phyloP scores from a whole-genome alignment of 2,113 vertebrate species.

The Crotophaga sulcirostris region DNA sequence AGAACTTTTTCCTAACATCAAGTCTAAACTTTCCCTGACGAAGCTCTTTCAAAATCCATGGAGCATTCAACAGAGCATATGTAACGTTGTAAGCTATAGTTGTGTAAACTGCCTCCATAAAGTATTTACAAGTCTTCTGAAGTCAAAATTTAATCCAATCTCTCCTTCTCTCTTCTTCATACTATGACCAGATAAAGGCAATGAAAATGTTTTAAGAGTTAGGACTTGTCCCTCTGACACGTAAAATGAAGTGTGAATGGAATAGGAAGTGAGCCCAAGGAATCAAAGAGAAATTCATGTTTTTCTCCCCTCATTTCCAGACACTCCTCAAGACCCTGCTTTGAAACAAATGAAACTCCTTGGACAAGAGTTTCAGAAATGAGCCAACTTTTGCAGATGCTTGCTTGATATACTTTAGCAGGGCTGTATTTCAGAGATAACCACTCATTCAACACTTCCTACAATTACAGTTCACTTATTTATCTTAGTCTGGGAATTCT shows the following conservation, averaged over 20 bases:
- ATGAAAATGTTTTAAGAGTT: background rate
- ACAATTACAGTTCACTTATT: background rate
- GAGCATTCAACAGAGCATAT: background rate
- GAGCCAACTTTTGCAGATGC: background rate
- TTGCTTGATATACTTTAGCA: background rate
- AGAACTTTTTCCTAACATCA: no score
- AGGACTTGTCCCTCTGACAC: background rate
- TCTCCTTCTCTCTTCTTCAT: background rate
- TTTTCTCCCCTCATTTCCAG: background rate
- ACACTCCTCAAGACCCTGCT: background rate
- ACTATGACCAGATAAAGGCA: background rate
- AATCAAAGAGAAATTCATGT: fast-evolving
- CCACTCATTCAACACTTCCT: background rate
- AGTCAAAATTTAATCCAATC: background rate
- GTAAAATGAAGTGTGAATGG: background rate
- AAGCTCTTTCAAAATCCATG: background rate
- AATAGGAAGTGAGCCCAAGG: background rate
- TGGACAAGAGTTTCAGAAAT: background rate
- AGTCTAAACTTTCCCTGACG: no score
- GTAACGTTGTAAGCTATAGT: background rate
- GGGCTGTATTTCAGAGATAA: background rate
- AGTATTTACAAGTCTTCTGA: background rate
- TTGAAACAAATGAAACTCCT: background rate
- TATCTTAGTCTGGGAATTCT: background rate
- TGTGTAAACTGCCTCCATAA: background rate